Percentiles rank a stretch among this genome's conserved stretches.
phyloP scores from a whole-genome alignment of 1,140 invertebrate species.

The Calliopsis andreniformis region DNA sequence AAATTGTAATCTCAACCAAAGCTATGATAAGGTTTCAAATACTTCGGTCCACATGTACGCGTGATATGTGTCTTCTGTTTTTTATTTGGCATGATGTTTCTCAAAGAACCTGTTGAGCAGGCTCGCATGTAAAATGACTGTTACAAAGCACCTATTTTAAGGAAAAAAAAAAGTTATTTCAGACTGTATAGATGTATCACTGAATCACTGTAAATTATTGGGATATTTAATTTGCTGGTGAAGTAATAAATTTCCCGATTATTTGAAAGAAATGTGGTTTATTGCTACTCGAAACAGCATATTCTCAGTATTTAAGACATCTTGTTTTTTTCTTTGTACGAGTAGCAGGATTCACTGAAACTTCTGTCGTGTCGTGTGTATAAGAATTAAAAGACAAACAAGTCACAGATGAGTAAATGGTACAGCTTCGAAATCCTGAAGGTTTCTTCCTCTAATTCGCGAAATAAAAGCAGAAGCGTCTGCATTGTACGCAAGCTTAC shows the following conservation, averaged over 20 bases:
- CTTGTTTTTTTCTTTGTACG: conserved; percentile 41
- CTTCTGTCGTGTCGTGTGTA: conserved; percentile 28
- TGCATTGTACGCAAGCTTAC: conserved; percentile 14
- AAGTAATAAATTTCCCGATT: conserved; percentile 41
- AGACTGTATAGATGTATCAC: conserved; percentile 14
- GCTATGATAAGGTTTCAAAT: background rate
- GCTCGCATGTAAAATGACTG: background rate
- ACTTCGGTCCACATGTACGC: background rate
- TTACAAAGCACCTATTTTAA: conserved; percentile 13
- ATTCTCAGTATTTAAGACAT: conserved; percentile 41
- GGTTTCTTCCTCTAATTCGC: background rate
- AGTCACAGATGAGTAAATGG: conserved; percentile 17
- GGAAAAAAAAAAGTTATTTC: background rate
- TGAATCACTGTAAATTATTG: conserved; percentile 32
- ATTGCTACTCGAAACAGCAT: conserved; percentile 58
- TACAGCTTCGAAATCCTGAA: conserved; percentile 3
- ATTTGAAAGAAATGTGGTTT: conserved; percentile 66
- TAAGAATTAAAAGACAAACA: conserved; percentile 49
- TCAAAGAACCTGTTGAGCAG: conserved; percentile 55
- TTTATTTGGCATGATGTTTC: conserved; percentile 24
- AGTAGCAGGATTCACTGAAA: conserved; percentile 34
- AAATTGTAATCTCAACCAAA: conserved; percentile 67
- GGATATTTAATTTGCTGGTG: conserved; percentile 38
- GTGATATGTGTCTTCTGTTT: background rate
- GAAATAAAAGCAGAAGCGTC: background rate